Evolutionary conservation across 2,113 vertebrate genomes (phyloP).

Genomic region (Melierax canorus): DNA sequence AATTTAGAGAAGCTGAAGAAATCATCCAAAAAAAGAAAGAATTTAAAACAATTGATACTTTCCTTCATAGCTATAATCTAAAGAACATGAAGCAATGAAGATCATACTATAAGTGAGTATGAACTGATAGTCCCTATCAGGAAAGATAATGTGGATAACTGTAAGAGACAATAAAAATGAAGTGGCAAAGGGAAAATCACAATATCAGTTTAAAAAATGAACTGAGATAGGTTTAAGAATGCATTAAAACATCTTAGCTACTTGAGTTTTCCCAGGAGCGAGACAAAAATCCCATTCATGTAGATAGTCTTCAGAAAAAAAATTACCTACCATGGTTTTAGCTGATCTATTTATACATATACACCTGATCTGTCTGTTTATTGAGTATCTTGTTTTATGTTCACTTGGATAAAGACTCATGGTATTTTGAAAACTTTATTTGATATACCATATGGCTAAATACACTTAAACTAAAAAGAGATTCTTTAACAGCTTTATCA

Average conservation of each 20-base stretch:
- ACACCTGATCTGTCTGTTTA: not conserved
- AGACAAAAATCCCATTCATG: not conserved
- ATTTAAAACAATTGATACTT: not conserved
- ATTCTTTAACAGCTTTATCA: not conserved
- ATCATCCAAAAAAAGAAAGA: not conserved
- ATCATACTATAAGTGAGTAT: not conserved
- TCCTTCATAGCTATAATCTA: not conserved
- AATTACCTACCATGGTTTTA: not conserved
- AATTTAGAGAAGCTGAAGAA: not conserved
- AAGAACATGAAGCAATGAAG: not conserved
- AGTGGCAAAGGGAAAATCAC: not conserved
- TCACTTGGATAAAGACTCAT: not conserved
- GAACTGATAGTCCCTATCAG: not conserved
- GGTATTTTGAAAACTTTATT: slow-evolving; percentile 7
- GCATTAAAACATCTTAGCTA: not conserved
- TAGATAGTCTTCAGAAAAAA: not conserved
- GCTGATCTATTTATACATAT: not conserved
- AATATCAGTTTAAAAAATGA: not conserved
- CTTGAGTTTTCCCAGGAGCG: not conserved
- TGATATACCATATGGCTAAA: slow-evolving; percentile 10
- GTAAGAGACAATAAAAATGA: not conserved
- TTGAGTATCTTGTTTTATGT: not conserved
- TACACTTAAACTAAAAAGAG: not conserved
- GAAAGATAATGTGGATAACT: not conserved
- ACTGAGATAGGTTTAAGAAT: not conserved